phyloP scores from a whole-genome alignment of 2,797 vertebrate species.

The Tauraco hartlaubi region DNA sequence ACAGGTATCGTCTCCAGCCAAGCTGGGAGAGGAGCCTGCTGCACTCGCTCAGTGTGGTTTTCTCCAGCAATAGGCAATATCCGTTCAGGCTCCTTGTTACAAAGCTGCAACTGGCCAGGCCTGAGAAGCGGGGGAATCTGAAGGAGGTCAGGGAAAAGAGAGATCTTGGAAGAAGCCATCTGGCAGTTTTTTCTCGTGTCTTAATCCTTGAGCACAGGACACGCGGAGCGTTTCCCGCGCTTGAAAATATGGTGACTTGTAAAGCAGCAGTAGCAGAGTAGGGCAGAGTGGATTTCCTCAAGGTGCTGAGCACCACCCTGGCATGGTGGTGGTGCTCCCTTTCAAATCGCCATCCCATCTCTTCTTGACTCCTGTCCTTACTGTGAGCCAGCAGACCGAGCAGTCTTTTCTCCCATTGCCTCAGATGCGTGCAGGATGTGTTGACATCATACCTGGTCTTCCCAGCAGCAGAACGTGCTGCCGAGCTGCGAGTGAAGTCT shows the following conservation, averaged over 20 bases:
- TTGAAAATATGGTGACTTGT: neutral
- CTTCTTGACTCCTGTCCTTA: neutral
- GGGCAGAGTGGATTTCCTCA: neutral
- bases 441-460: neutral
- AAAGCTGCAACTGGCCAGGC: neutral
- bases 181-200: constrained; percentile 8
- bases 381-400: neutral
- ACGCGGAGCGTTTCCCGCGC: neutral
- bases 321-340: neutral
- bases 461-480: neutral
- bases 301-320: constrained; percentile 24
- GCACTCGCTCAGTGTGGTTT: neutral
- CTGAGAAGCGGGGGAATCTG: neutral
- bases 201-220: constrained; percentile 8
- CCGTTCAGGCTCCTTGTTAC: neutral
- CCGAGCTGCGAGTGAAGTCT: neutral
- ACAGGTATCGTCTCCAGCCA: neutral
- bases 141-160: constrained; percentile 1
- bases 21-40: constrained; percentile 1
- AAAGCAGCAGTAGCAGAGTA: constrained; percentile 23
- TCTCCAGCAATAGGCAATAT: neutral
- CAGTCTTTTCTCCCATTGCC: neutral
- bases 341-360: constrained; percentile 4
- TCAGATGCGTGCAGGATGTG: neutral
- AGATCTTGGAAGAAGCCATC: neutral